Evolutionary conservation across 2,113 vertebrate species (phyloP), one percentile per base, ranked within the genome.

Genomic region (Ia io): DNA sequence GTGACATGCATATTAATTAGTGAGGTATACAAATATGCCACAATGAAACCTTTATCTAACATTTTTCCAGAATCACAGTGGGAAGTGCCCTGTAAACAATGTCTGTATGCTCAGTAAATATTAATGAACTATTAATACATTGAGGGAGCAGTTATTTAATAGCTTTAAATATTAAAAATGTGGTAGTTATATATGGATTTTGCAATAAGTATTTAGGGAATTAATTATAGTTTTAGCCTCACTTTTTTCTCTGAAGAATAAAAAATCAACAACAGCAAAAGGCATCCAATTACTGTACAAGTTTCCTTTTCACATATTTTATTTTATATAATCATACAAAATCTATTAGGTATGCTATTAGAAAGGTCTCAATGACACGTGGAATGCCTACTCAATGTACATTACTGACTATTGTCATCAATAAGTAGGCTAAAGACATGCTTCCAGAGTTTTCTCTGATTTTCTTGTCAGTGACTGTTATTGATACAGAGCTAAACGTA

Each of bases 1-100:
- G 63, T 18, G 83, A 83, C 17, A 95, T 61, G 92, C 88, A 95
- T 97, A 90, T 95, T 95, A 95, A 97, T 95, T 93, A 96, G 94
- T 78, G 84, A 95, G 86, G 76, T 49, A 87, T 79, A 89, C 69
- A 97, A 95, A 97, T 83, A 92, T 67, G 83, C 20, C 61, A 92
- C 90, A 95, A 83, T 73, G 32, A 97, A 96, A 95, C 2, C 13
- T n/a, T 93, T 94, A 94, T 92, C 93, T 96, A 94, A 91, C 63
- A 86, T 77, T 95, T 88, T 96, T 63, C 73, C 59, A 80, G 73
- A 78, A 86, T n/a, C 30, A 47, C 47, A 59, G 28, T 49, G 56
- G 84, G 73, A 92, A 78, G 53, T 84, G 3, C 17, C 51, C 73
- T 67, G 42, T 87, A 91, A 97, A 95, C 78, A 96, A 88, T 40